Base-by-base conservation (phyloP, 2,888 invertebrate species). In the Clostera curtula region DNA sequence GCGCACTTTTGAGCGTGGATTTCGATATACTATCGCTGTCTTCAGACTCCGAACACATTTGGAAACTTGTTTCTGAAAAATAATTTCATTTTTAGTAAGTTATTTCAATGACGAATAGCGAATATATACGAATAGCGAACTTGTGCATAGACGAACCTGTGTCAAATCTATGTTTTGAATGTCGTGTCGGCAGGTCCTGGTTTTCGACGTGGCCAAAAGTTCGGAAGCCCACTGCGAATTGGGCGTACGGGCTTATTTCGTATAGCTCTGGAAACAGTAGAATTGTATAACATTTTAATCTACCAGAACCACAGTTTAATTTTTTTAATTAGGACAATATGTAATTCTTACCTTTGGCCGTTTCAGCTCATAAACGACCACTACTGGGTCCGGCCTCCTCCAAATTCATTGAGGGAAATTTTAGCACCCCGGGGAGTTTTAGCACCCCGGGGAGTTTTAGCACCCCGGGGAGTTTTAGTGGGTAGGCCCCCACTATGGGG, bases 1-100 rank as follows among this genome's bases (percentile, higher is more conserved):
- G 83, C 10, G 74, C 67, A 56, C 79, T 83, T 43, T 82, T 79
- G 3, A 85, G 40, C 0, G 85, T 83, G 0, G 83, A 80, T 40
- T 85, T 85, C 6, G 83, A 84, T 68, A 85, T 71, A 36, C 83
- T 84, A 40, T 85, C 85, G 26, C 85, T 85, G 38, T 85, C 85
- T 48, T 85, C 85, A 0, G 85, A 85, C 39, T 85, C 85, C 17
- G 85, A 85, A 50, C 82, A 80, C 19, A 74, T 69, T 67, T 85
- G 85, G 31, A 85, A 85, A 53, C 84, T 85, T 0, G 85, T 85
- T 58, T 85, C 85, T 85, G 72, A 24, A 72, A 77, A 27, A 8
- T 5, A 8, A n/a, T 18, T 15, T 23, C 1, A 14, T 4, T 9
- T 8, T 19, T n/a, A n/a, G n/a, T n/a, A n/a, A 9, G 18, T 9